Base-by-base conservation (phyloP, 1,140 invertebrate genomes). In the Agraylea sexmaculata region DNA sequence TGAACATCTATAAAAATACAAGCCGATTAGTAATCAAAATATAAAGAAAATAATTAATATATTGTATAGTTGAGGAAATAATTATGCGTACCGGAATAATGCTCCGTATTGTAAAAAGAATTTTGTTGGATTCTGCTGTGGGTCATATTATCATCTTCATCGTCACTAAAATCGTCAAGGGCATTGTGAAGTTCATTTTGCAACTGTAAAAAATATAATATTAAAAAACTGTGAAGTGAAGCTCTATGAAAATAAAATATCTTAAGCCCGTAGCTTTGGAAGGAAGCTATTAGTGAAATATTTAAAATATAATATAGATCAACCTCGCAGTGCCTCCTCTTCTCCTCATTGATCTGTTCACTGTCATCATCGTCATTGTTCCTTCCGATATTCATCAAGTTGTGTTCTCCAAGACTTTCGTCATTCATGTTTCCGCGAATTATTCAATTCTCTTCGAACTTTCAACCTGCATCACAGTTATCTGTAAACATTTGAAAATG, bases 141-240 rank as follows among this genome's bases (percentile, higher is more conserved):
- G 1, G 66, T 58, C 32, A 64, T 67, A 46, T 65, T 72, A 16
- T 62, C 66, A 46, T 74, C 71, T 47, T 73, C 69, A 22, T 71
- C 66, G 40, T 68, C 63, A 34, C 57, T 51, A 22, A 74, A 52
- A 55, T 74, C 71, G 42, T 70, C 69, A 53, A 75, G 74, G 15
- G 66, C 70, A 58, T 70, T 71, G 29, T 57, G 58, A 15, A 75
- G 49, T 41, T 72, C 56, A 42, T 68, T 58, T 42, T 68, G 59
- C 19, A 74, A 46, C 71, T 74, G 51, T 32, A 57, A 57, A 49
- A 10, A 39, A 7, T 16, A 27, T 28, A 11, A 5, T 27, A 20
- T n/a, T 13, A 5, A 20, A 20, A 17, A 16, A 11, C 11, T 13
- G 10, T 27, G 6, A 27, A 16, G n/a, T 7, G 8, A 5, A 25